phyloP scores from a whole-genome alignment of 2,113 vertebrate genomes.

The Sander lucioperca region DNA sequence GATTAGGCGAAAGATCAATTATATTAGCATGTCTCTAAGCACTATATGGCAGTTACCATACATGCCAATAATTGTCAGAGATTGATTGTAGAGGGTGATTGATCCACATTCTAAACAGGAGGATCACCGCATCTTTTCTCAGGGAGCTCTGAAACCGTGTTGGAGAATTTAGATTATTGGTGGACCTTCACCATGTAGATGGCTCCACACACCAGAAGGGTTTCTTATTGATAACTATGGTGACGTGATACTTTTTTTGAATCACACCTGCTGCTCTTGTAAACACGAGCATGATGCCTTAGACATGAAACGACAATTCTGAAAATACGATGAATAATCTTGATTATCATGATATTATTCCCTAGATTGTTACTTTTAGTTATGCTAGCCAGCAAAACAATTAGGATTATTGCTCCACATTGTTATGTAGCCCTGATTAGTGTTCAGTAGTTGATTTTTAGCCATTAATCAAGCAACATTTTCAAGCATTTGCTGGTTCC shows the following conservation, averaged over 20 bases:
- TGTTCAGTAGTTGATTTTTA: background rate
- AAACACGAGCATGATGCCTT: background rate
- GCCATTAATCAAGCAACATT: background rate
- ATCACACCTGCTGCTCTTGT: background rate
- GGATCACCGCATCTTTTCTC: background rate
- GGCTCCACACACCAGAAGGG: background rate
- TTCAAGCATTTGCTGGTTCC: background rate
- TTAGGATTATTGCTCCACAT: background rate
- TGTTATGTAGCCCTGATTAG: background rate
- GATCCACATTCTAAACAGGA: slow-evolving; percentile 17
- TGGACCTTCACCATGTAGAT: background rate
- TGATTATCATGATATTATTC: background rate
- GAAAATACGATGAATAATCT: background rate
- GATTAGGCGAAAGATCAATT: slow-evolving; percentile 54
- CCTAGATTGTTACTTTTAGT: background rate
- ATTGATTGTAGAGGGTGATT: slow-evolving; percentile 60
- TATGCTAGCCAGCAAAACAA: background rate
- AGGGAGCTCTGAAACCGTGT: background rate
- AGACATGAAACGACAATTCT: background rate
- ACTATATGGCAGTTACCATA: slow-evolving; percentile 54
- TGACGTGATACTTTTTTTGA: background rate
- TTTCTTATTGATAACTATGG: background rate
- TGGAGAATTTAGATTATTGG: background rate
- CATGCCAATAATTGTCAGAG: slow-evolving; percentile 54
- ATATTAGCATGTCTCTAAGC: slow-evolving; percentile 61